phyloP scores from a whole-genome alignment of 2,797 vertebrate species.

The Parauchenoglanis ngamensis region DNA sequence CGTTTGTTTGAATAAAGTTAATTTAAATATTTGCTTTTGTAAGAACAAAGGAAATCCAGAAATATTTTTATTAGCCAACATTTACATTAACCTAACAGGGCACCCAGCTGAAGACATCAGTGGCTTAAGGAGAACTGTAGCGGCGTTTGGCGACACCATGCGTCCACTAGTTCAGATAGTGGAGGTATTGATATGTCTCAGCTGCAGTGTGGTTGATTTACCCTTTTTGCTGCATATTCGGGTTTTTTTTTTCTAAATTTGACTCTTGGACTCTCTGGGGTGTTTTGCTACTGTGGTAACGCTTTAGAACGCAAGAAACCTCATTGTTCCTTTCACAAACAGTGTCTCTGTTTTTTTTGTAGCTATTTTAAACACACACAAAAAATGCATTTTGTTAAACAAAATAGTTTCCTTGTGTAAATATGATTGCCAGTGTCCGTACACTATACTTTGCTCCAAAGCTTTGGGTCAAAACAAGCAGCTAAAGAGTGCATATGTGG shows the following conservation, averaged over 20 bases:
- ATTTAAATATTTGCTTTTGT: neutral
- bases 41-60: neutral
- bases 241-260: neutral
- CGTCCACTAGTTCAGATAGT: slow-evolving; percentile 47
- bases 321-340: neutral
- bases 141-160: slow-evolving; percentile 68
- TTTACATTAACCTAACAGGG: slow-evolving; percentile 56
- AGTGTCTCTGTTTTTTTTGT: neutral
- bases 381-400: too few species aligned
- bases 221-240: slow-evolving; percentile 50
- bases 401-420: neutral
- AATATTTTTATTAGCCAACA: slow-evolving; percentile 27
- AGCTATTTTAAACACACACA: too few species aligned
- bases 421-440: neutral
- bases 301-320: neutral
- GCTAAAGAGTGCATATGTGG: neutral
- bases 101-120: slow-evolving; percentile 41
- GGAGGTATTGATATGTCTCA: slow-evolving; percentile 54
- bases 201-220: slow-evolving; percentile 62
- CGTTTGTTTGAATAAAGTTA: neutral
- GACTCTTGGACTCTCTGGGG: neutral
- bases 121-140: slow-evolving; percentile 26
- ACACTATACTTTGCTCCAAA: neutral
- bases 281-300: neutral
- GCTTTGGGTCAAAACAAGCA: neutral